phyloP scores from a whole-genome alignment of 2,888 invertebrate genomes.

The Bugula neritina region DNA sequence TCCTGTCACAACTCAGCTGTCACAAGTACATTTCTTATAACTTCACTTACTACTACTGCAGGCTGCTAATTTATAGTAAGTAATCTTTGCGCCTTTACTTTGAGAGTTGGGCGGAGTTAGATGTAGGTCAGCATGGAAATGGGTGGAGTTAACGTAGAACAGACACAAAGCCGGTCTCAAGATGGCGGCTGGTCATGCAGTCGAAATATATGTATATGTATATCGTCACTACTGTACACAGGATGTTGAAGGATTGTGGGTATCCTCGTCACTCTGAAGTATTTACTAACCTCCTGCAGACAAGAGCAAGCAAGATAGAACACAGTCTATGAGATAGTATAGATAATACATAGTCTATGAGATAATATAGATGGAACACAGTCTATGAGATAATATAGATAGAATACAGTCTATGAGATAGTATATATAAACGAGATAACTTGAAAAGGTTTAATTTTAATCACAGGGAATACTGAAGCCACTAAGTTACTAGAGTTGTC shows the following conservation, averaged over 20 bases:
- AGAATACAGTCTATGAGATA: background rate
- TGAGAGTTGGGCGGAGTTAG: no score
- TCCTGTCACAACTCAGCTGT: no score
- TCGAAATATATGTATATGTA: constrained; percentile 56
- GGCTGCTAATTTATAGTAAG: no score
- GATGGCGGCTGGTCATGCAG: no score
- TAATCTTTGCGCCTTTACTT: no score
- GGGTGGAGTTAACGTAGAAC: no score
- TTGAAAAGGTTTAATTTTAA: background rate
- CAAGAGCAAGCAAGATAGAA: background rate
- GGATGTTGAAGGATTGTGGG: constrained; percentile 56
- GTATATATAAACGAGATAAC: background rate
- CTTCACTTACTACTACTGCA: no score
- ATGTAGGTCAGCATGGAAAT: no score
- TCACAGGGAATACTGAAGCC: background rate
- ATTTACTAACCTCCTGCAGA: background rate
- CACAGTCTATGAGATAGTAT: background rate
- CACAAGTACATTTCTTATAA: no score
- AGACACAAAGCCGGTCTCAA: no score
- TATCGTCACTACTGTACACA: constrained; percentile 62
- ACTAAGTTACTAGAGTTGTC: background rate
- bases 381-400: background rate
- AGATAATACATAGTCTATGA: background rate
- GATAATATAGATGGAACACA: background rate
- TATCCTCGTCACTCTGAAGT: background rate